Evolutionary conservation across 2,888 invertebrate species (phyloP), one percentile per base, ranked within the genome.

Genomic region (Drosophila differens): DNA sequence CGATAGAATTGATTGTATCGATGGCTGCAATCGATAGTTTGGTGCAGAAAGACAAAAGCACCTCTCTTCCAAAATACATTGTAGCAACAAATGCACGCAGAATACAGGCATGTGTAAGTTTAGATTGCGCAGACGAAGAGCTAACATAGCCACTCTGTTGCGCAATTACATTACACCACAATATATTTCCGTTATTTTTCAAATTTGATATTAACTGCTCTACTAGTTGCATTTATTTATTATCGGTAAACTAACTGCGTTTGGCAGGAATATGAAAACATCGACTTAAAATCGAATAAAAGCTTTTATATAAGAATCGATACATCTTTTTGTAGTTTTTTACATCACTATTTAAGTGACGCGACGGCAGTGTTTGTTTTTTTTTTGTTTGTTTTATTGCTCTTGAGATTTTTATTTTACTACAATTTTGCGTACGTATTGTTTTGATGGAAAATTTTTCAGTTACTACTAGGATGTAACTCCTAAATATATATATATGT

Each of bases 321-420:
- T 39, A 57, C 28, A 57, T 57, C 57, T 39, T 39, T 39, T n/a
- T 28, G 14, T 57, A 28, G 3, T 39, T 28, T 39, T 6, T 37
- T 28, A 28, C 57, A 57, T 57, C 57, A 39, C 57, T 57, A 57
- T 57, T 28, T 57, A 57, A 47, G 57, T 57, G 57, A 57, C 57
- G 57, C 37, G 57, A 57, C 57, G 39, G 37, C 57, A 57, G 37
- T 57, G 39, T 57, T 57, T 57, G 57, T 25, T 55, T 55, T 57
- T 57, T 35, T 35, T 57, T 57, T 25, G 37, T 57, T 57, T 57
- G 57, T 39, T 39, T 39, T 39, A 39, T 57, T 57, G 57, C 28
- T 57, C 28, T 33, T 39, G 28, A 25, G 4, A 9, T 57, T 57
- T 37, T 28, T 37, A 28, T 57, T 57, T n/a, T 19, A 28, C 9